A percentile compares a stretch with the other conserved stretches of the same genome.
Evolutionary conservation across 2,113 vertebrate genomes (phyloP).

Genomic region (Gallinago jamesoni): DNA sequence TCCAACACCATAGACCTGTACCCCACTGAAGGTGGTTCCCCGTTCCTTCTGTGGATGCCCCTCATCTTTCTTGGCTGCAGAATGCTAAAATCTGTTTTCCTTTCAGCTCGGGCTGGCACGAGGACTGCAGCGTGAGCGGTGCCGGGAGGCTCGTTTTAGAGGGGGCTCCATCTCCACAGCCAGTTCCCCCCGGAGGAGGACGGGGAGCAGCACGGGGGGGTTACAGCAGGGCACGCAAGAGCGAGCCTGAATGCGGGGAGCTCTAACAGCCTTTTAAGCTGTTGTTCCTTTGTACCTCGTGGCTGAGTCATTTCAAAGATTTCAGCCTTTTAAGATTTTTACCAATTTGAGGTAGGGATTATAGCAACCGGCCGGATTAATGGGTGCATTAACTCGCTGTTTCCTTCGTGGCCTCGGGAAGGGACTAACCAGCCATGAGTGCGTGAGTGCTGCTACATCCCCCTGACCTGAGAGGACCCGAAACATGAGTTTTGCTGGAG

Average conservation of each 20-base stretch:
- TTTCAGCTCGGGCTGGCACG: not conserved
- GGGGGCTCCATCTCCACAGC: not conserved
- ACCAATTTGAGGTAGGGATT: not conserved
- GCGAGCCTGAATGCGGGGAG: not conserved
- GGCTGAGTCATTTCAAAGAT: conserved; percentile 9
- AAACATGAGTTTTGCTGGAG: not conserved
- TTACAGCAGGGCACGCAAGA: not conserved
- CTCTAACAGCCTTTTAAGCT: not conserved
- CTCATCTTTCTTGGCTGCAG: fast-evolving
- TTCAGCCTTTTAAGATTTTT: conserved; percentile 16
- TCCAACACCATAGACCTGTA: not conserved
- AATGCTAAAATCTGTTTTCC: not conserved
- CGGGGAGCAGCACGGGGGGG: not conserved
- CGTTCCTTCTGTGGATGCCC: fast-evolving
- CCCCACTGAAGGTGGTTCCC: not conserved
- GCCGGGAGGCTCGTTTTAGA: not conserved
- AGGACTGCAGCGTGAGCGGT: not conserved
- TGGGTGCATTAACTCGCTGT: not conserved
- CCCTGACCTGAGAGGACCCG: not conserved
- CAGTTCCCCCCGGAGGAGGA: fast-evolving
- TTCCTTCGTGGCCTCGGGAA: not conserved
- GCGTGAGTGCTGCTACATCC: not conserved
- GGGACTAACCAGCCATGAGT: not conserved
- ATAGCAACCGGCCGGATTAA: not conserved
- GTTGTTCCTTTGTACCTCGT: not conserved